Conservation (phyloP, 1,140 invertebrate genomes). For the Mamestra configurata region DNA sequence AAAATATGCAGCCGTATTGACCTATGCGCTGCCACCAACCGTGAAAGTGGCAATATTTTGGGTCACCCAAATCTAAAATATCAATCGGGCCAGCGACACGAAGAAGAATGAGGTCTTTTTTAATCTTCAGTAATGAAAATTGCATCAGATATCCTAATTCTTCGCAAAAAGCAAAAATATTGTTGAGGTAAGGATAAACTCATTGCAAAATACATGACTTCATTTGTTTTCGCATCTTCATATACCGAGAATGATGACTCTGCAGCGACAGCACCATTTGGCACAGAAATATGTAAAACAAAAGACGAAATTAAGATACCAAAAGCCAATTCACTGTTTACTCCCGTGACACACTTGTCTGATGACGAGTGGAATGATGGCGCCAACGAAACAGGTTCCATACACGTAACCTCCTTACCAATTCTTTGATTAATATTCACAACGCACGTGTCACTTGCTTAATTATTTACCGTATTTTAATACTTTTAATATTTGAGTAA, state of each 20-base stretch:
- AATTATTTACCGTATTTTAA: conserved; percentile 27
- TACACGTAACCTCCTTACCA: conserved; percentile 26
- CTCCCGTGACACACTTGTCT: conserved; percentile 16
- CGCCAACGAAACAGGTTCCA: conserved; percentile 28
- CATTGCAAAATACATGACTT: background rate
- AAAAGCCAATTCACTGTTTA: background rate
- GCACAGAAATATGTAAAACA: background rate
- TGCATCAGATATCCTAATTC: no score
- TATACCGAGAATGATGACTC: conserved; percentile 22
- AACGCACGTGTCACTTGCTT: conserved; percentile 25
- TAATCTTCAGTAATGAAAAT: no score
- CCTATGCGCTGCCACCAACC: no score
- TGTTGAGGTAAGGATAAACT: background rate
- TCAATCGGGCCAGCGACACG: no score
- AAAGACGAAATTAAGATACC: conserved; percentile 5
- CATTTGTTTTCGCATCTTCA: background rate
- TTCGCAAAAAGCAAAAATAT: no score
- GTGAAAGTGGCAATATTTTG: no score
- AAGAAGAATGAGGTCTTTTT: no score
- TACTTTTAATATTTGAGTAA: conserved; percentile 22
- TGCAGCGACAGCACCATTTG: background rate
- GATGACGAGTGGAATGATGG: background rate
- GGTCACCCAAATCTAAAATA: no score
- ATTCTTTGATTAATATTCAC: conserved; percentile 37
- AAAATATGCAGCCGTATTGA: no score